Conservation (phyloP, 2,113 vertebrate genomes). For the Spermophilus dauricus region DNA sequence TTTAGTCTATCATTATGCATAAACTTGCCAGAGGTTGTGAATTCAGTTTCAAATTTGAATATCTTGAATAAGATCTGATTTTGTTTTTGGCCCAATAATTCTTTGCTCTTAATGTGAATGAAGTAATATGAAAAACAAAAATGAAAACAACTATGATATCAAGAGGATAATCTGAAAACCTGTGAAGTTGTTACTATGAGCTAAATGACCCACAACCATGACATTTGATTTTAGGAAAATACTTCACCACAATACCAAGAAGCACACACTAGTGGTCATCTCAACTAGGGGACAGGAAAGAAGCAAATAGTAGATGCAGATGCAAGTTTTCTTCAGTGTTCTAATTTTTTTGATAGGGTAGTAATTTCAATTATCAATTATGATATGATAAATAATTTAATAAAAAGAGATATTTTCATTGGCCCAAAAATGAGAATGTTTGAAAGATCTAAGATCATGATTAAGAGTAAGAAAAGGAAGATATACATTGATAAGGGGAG, state of each 20-base stretch:
- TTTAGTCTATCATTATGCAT: background rate
- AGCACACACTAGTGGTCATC: background rate
- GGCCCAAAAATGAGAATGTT: background rate
- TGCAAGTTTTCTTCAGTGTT: background rate
- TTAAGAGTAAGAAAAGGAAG: background rate
- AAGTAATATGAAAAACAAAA: background rate
- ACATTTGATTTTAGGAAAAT: background rate
- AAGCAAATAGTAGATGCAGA: background rate
- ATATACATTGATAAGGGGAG: background rate
- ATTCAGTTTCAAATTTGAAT: background rate
- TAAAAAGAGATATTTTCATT: background rate
- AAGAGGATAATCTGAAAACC: background rate
- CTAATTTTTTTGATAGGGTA: background rate
- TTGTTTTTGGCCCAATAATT: background rate
- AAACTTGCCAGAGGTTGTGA: background rate
- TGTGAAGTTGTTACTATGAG: background rate
- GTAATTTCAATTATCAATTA: background rate
- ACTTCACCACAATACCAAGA: background rate
- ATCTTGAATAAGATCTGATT: background rate
- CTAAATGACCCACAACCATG: background rate
- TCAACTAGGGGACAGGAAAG: background rate
- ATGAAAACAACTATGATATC: background rate
- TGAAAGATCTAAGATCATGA: background rate
- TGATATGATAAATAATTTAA: background rate
- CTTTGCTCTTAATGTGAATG: background rate